Evolutionary conservation across 2,113 vertebrate genomes (phyloP), one percentile per base, ranked within the genome.

Genomic region (Petromus typicus): DNA sequence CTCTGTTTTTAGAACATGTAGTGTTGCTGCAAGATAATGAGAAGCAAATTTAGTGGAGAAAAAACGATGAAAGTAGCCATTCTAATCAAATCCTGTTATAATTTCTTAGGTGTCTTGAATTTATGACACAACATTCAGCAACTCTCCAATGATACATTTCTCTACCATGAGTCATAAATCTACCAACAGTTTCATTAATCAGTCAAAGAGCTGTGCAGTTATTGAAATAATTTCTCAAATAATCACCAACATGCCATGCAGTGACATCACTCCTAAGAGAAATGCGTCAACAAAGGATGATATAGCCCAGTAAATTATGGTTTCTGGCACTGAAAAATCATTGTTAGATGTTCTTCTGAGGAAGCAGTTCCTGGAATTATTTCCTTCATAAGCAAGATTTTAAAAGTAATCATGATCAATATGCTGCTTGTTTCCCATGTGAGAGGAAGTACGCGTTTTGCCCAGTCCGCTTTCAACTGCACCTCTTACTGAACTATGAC

Each of bases 161-260:
- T 8, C 40, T 95, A 97, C 97, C 87, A 95, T 13, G 18, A 89
- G 64, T 95, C 97, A 91, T 93, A 93, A 96, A 97, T 97, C 95
- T 93, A 85, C 30, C 93, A 40, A 59, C 23, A 96, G 27, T 97
- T 98, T 97, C 97, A 97, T 98, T 98, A 97, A 97, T 97, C 97
- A 97, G 95, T 97, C 56, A 91, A 97, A 66, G 75, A 96, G 91
- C 76, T 97, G 66, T 69, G 85, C 82, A 92, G 69, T 93, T 98
- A 94, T 93, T 97, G 97, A 97, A 98, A 96, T 81, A 97, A 94
- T 80, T 96, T 85, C 83, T 97, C 91, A 64, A 94, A 91, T 97
- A 98, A 96, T 96, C 88, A 76, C 63, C 86, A 93, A 80, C 69
- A 40, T 97, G 90, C 64, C 86, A 95, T 18, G 75, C 0, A 16